These are phyloP conservation scores for Umimayanthus kanabou DNA, from an alignment of 92 coral and sea anemone species.

Conservation along the genomic window DNA sequence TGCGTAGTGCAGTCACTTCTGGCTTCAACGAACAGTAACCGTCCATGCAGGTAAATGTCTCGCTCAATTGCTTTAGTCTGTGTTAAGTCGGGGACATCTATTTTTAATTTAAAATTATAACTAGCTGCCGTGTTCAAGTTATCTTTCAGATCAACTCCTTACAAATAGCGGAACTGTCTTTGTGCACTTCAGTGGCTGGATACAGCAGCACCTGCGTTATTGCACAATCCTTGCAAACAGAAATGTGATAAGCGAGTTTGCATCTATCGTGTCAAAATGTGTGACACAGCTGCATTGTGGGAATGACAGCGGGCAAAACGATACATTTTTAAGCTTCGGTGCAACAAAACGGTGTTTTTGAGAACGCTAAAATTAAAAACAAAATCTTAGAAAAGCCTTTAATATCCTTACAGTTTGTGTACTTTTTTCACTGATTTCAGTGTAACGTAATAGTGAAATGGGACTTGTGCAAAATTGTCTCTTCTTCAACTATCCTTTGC, in stretches of 20 bases:
- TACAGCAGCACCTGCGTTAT: background rate
- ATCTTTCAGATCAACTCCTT: background rate
- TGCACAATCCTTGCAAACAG: background rate
- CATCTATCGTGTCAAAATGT: background rate
- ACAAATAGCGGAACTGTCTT: background rate
- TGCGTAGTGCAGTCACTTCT: conserved; percentile 22
- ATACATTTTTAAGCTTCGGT: background rate
- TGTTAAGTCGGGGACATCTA: background rate
- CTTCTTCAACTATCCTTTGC: too few relatives aligned
- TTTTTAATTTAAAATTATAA: background rate
- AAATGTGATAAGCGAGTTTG: background rate
- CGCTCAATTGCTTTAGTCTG: conserved; percentile 15
- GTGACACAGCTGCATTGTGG: background rate
- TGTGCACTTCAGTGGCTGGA: background rate
- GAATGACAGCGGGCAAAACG: background rate
- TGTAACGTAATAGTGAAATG: too few relatives aligned
- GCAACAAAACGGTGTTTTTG: background rate
- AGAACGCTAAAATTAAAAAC: background rate
- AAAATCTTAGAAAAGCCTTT: background rate
- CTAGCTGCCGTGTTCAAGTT: background rate
- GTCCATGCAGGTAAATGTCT: conserved; percentile 10
- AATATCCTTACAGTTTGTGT: too few relatives aligned
- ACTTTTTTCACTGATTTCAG: too few relatives aligned
- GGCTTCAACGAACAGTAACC: background rate
- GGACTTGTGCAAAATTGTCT: too few relatives aligned